Evolutionary conservation across 1,140 invertebrate species (phyloP), one percentile per base, ranked within the genome.

Genomic region (Magallana angulata): DNA sequence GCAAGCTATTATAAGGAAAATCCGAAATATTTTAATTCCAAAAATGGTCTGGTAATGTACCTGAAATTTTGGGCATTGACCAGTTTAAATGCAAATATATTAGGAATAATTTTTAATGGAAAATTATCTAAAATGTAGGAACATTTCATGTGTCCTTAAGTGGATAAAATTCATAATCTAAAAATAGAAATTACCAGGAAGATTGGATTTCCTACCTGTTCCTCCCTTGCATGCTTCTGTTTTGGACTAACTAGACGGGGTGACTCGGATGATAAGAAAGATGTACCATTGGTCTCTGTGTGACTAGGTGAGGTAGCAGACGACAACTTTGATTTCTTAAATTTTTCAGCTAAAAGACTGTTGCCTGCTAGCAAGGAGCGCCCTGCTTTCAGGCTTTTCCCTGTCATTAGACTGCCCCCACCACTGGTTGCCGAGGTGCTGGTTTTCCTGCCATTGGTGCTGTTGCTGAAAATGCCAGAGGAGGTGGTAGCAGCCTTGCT

Each of bases 401-500:
- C 88, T 82, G 86, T 71, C 57, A 87, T 57, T 9, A 76, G 68
- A 76, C 68, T 76, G 9, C 36, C 64, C 87, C 85, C 8, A 83
- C 68, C 14, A 90, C 91, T 76, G 7, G 68, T 76, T 68, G 87
- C 24, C 6, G 71, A 60, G 12, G 81, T 88, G 56, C 80, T 85
- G 7, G 68, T 18, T 71, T 85, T 85, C 62, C 86, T 88, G 36
- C 58, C 60, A 60, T 68, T 87, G 58, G 57, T 87, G 62, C 88
- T 89, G 30, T 84, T 81, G 68, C 84, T 71, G 30, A 83, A 57
- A 59, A 84, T 89, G 9, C 71, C 82, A 18, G 85, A 89, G 9
- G 84, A 85, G n/a, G 85, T 87, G n/a, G 89, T 88, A 85, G 86
- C 84, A 85, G 82, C 84, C 62, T 87, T 88, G 30, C 82, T 84